Percentiles rank a stretch among this genome's conserved stretches.
These are phyloP conservation scores for Stenchaetothrips biformis DNA, from an alignment of 2,888 invertebrate genomes.

Conservation along the genomic window DNA sequence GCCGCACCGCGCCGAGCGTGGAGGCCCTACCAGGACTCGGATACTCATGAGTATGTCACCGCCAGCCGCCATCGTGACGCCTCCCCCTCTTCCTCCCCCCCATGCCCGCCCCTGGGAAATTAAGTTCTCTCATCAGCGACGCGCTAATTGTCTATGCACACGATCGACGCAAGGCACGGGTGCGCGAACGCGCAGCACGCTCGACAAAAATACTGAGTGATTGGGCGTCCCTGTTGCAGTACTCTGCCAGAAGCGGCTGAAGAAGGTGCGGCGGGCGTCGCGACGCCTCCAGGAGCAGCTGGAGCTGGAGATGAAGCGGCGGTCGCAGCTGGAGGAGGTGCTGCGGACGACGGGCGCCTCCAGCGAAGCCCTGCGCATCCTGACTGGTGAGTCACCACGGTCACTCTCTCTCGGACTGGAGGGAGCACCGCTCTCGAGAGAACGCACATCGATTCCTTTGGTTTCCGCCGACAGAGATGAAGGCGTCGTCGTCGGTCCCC, in stretches of 20 bases:
- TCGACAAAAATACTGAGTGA: slow-evolving; percentile 12
- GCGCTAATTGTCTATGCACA: neutral
- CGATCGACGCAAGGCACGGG: neutral
- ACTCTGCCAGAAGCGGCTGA: slow-evolving; percentile 81
- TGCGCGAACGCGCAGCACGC: neutral
- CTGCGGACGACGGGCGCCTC: slow-evolving; percentile 70
- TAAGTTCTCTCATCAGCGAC: slow-evolving; percentile 24
- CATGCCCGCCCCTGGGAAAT: slow-evolving; percentile 39
- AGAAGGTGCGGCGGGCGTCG: slow-evolving; percentile 78
- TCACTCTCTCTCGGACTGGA: too few relatives aligned
- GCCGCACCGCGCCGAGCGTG: too few relatives aligned
- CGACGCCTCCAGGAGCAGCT: slow-evolving; percentile 81
- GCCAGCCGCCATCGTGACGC: slow-evolving; percentile 37
- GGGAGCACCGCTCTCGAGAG: too few relatives aligned
- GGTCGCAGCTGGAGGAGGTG: slow-evolving; percentile 74
- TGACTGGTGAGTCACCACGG: slow-evolving; percentile 74
- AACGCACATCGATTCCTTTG: slow-evolving; percentile 40
- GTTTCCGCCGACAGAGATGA: slow-evolving; percentile 38
- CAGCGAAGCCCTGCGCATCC: slow-evolving; percentile 69
- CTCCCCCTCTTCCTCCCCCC: slow-evolving; percentile 43
- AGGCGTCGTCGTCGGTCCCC: slow-evolving; percentile 44
- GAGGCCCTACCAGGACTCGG: too few relatives aligned
- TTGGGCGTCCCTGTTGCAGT: slow-evolving; percentile 55
- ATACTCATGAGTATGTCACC: slow-evolving; percentile 27
- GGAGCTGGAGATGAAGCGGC: slow-evolving; percentile 72